Conservation (phyloP, 2,888 invertebrate species). For the Sinotaia quadrata region DNA sequence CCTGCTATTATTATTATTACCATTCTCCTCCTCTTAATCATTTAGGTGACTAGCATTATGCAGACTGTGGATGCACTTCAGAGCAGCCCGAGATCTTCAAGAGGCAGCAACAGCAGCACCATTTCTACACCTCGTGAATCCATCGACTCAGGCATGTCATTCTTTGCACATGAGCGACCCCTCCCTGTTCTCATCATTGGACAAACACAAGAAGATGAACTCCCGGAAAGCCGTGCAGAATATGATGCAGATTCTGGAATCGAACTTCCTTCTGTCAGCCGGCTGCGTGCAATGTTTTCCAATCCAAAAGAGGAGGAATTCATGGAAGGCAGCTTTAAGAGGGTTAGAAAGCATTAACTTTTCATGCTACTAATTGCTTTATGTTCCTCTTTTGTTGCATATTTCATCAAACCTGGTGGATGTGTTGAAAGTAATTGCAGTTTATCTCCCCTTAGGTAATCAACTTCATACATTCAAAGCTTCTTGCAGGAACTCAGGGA, state of each 20-base stretch:
- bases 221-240: slow-evolving; percentile 60
- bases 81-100: slow-evolving; percentile 27
- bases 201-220: slow-evolving; percentile 53
- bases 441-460: no score
- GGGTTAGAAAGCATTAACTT: slow-evolving; percentile 46
- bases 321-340: slow-evolving; percentile 38
- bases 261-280: slow-evolving; percentile 65
- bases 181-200: slow-evolving; percentile 45
- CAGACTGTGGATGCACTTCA: slow-evolving; percentile 27
- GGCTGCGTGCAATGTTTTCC: slow-evolving; percentile 61
- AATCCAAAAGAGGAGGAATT: slow-evolving; percentile 38
- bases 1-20: no score
- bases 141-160: slow-evolving; percentile 46
- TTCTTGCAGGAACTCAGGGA: no score
- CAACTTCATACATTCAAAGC: no score
- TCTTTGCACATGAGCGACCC: slow-evolving; percentile 31
- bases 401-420: no score
- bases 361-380: no score
- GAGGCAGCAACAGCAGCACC: slow-evolving; percentile 37
- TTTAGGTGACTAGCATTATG: slow-evolving; percentile 35
- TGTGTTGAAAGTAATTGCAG: no score
- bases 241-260: slow-evolving; percentile 53
- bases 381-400: no score
- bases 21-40: not conserved
- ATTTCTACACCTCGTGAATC: slow-evolving; percentile 45